Conservation (phyloP, 1,140 invertebrate genomes). For the Drosophila micromelanica region DNA sequence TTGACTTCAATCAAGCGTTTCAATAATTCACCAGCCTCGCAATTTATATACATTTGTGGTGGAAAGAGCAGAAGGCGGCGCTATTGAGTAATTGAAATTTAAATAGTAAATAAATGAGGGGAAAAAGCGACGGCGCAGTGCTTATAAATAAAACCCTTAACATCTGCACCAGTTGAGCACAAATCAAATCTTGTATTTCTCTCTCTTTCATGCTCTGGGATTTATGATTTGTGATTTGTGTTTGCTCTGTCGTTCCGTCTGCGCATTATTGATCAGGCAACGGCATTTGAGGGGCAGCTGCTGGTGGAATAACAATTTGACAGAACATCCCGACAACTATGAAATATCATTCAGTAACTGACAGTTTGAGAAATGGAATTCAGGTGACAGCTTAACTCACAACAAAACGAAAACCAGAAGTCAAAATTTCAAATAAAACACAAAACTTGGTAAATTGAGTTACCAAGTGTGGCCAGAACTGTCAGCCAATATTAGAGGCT, state of each 20-base stretch:
- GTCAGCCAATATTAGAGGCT: slow-evolving; percentile 59
- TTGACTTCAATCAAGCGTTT: slow-evolving; percentile 65
- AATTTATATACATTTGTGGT: slow-evolving; percentile 13
- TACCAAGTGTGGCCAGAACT: slow-evolving; percentile 30
- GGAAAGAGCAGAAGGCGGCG: neutral
- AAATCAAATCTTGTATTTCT: slow-evolving; percentile 5
- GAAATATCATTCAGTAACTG: slow-evolving; percentile 11
- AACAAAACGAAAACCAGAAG: neutral
- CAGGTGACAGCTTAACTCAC: neutral
- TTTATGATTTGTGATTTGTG: slow-evolving; percentile 53
- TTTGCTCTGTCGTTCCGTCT: slow-evolving; percentile 27
- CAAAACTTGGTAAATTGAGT: slow-evolving; percentile 50
- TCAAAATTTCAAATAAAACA: slow-evolving; percentile 27
- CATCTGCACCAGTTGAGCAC: slow-evolving; percentile 11
- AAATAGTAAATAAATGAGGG: slow-evolving; percentile 70
- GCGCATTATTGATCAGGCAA: slow-evolving; percentile 29
- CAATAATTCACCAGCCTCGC: slow-evolving; percentile 68
- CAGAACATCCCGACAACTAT: slow-evolving; percentile 30
- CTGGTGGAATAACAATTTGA: slow-evolving; percentile 26
- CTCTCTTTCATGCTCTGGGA: slow-evolving; percentile 1
- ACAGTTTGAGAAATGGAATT: slow-evolving; percentile 21
- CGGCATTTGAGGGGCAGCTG: slow-evolving; percentile 2
- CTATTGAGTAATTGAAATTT: slow-evolving; percentile 71
- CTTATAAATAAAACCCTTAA: neutral
- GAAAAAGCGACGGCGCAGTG: neutral